Base-by-base conservation (phyloP, 2,797 vertebrate genomes). In the Gymnopithys bicolor region DNA sequence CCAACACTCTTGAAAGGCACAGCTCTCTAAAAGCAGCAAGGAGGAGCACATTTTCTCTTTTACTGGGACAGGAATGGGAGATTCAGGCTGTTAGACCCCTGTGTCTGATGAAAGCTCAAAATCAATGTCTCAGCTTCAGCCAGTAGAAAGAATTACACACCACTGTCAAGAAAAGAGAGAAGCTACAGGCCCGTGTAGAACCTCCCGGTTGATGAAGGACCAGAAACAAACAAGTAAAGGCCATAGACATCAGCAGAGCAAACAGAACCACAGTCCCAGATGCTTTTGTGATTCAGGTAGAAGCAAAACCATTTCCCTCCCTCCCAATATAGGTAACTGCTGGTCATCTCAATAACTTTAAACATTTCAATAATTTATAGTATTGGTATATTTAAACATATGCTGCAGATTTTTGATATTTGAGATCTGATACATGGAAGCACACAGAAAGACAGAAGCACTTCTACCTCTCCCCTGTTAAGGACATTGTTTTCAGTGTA, bases 171-270 rank as follows among this genome's bases (percentile, higher is more conserved):
- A 71, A 33, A 46, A 58, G 30, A 70, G 11, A 45, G 11, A 89
- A 21, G 10, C 23, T 68, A 18, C 1, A 3, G 39, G 32, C 11
- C 9, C 9, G n/a, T 35, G 0, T 3, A n/a, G 51, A 53, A 5
- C 8, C 27, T 49, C 25, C 48, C 55, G 45, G 6, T 8, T 56
- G 39, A 53, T 18, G 33, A 51, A 37, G 59, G 19, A 64, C 7
- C 11, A 78, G 25, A 73, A 66, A 13, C 9, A 51, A 91, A 52
- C 17, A 71, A 68, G 21, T 4, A 64, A 81, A 87, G 52, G 75
- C 10, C 67, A 52, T 3, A 5, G 48, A 51, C 9, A 17, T 43
- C 45, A 77, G 35, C 60, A 78, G 23, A 45, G 18, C 4, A 52
- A 92, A n/a, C 7, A 81, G 60, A 90, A 56, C 11, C 27, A 60